Base-by-base conservation (phyloP, 2,113 vertebrate species). In the Cyprinus carpio region DNA sequence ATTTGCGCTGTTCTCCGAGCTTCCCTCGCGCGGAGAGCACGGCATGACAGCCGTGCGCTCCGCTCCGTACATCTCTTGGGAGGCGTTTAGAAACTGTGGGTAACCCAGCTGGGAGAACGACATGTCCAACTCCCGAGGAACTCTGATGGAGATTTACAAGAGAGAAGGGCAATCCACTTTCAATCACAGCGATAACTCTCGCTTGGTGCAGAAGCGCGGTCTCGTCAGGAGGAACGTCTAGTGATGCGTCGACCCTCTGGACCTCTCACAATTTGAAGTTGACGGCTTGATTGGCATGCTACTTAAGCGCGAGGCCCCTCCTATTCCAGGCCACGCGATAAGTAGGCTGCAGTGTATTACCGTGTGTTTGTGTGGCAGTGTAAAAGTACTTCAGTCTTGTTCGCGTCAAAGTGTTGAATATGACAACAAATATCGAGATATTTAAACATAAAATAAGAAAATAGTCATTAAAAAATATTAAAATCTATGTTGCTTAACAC, bases 251-350 rank as follows among this genome's bases (percentile, higher is more conserved):
- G 95, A 95, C 95, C 95, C 96, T 95, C 93, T 91, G 95, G 96
- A 97, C 95, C 92, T 95, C 91, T 95, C 94, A 95, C 96, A 95
- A 96, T 97, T 97, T 97, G 96, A 96, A 97, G 96, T 97, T 97
- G 96, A 98, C 95, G 95, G 95, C 94, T 96, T 99, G 97, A 99
- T 98, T 99, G 97, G 96, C 97, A 97, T 93, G 90, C 95, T 96
- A 96, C 96, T 96, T 94, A 95, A 96, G 95, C 96, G 87, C 90
- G 94, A 96, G 90, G 96, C 97, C 87, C 95, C 95, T 94, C 94
- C 95, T 95, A 94, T 95, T 91, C 91, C 90, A 90, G 93, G 90
- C 92, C 93, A 93, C 90, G 91, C 92, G 91, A 93, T 93, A 92
- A 51, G 49, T 94, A 92, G 93, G 93, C 94, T 94, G 93, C 77